phyloP scores from a whole-genome alignment of 2,113 vertebrate species.

The Potamarius usumacintae region DNA sequence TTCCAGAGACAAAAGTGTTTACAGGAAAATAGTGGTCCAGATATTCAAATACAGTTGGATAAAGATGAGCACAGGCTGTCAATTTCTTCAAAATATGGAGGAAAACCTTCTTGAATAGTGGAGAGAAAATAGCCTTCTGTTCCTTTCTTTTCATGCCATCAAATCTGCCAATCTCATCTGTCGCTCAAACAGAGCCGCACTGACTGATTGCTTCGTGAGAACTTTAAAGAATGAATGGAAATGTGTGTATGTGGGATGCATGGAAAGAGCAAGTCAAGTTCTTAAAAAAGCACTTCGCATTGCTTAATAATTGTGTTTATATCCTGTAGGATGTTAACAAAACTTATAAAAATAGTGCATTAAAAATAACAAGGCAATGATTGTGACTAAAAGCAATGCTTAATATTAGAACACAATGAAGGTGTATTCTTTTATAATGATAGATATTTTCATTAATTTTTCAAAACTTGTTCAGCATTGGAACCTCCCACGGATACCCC shows the following conservation, averaged over 20 bases:
- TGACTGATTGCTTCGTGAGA: background rate
- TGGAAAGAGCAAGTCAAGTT: background rate
- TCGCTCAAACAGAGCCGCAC: background rate
- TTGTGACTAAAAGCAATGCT: background rate
- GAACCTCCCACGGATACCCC: background rate
- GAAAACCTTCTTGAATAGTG: background rate
- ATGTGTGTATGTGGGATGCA: background rate
- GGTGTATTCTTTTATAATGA: background rate
- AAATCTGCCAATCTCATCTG: conserved; percentile 23
- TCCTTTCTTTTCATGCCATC: background rate
- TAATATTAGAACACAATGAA: background rate
- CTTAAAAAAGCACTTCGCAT: background rate
- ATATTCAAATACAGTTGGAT: conserved; percentile 12
- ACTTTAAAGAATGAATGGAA: background rate
- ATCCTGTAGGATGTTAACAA: background rate
- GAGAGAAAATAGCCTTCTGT: conserved; percentile 12
- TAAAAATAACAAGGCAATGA: background rate
- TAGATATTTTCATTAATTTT: background rate
- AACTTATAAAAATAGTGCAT: background rate
- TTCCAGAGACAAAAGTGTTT: conserved; percentile 28
- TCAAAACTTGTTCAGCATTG: background rate
- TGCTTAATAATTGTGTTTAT: background rate
- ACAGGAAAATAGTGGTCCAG: background rate
- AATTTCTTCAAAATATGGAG: background rate
- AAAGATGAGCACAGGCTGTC: conserved; percentile 26